Percentiles rank a stretch among this genome's conserved stretches.
phyloP scores from a whole-genome alignment of 2,888 invertebrate genomes.

The Oithona nana region DNA sequence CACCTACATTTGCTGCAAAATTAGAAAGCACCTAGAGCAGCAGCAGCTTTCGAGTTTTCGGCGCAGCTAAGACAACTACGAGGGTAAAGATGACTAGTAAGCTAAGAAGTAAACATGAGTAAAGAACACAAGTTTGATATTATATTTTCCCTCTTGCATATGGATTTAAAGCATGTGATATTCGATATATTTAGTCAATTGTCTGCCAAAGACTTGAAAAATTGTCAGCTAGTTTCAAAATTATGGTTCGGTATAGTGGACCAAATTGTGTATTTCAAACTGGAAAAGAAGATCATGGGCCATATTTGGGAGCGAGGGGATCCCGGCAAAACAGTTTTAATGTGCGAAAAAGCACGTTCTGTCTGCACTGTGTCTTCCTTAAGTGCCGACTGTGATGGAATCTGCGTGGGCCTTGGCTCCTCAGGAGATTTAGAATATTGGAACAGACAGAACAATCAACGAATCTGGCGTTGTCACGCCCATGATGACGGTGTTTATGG shows the following conservation, averaged over 20 bases:
- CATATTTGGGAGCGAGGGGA: not conserved
- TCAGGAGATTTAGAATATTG: conserved; percentile 4
- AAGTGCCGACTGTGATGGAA: not conserved
- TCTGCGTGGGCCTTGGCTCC: not conserved
- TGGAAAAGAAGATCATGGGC: not conserved
- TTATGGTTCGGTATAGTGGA: not conserved
- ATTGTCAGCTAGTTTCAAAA: not conserved
- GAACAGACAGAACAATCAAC: not conserved
- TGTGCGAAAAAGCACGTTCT: conserved; percentile 2
- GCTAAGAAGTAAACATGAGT: not conserved
- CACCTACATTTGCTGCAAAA: not conserved
- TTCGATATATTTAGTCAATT: not conserved
- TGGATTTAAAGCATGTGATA: not conserved
- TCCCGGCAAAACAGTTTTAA: not conserved
- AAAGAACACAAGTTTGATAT: not conserved
- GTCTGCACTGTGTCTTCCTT: conserved; percentile 7
- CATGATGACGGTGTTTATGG: conserved; percentile 7
- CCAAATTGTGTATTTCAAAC: not conserved
- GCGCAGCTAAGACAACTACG: too few relatives aligned
- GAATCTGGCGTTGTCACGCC: not conserved
- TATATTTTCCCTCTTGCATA: not conserved
- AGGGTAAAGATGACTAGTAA: too few relatives aligned
- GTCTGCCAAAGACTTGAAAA: not conserved
- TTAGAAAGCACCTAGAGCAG: not conserved
- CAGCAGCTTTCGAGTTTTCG: too few relatives aligned